Base-by-base conservation (phyloP, 1,140 invertebrate species). In the Drosophila busckii region DNA sequence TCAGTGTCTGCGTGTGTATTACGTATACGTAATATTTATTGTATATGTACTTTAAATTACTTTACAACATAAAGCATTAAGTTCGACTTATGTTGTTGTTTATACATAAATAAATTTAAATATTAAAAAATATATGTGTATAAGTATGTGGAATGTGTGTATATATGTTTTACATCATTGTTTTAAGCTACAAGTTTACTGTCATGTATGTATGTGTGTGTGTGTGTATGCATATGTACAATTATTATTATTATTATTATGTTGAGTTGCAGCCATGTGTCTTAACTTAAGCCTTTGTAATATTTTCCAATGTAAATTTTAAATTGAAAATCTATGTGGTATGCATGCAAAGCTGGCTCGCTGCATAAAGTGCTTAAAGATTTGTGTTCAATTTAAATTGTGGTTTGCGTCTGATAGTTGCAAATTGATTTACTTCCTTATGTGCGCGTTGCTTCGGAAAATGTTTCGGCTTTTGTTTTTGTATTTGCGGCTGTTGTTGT, bases 331-430 rank as follows among this genome's bases (percentile, higher is more conserved):
- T 29, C 28, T n/a, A n/a, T n/a, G n/a, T n/a, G n/a, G n/a, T n/a
- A n/a, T n/a, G n/a, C n/a, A n/a, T n/a, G n/a, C n/a, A n/a, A n/a
- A n/a, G n/a, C n/a, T n/a, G n/a, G n/a, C n/a, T n/a, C n/a, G n/a
- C n/a, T n/a, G 28, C 28, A 45, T 15, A 15, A 19, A 37, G 15
- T 34, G 29, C 45, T 71, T 40, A 58, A 40, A 49, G 32, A 34
- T 76, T 56, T 42, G 38, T 50, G 15, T 65, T 56, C 23, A 55
- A 54, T 48, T 68, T 82, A 48, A 68, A 65, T 37, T 84, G 69
- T 13, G 73, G 70, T 52, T 80, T 84, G 35, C 76, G 61, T 68
- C 69, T 49, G 31, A 66, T 83, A 34, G 70, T 70, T 48, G 73
- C 78, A 62, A 83, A 83, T 25, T 62, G 69, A 49, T 82, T 55